Conservation (phyloP, 1,140 invertebrate species). For the Pygmarrhopalites habei region DNA sequence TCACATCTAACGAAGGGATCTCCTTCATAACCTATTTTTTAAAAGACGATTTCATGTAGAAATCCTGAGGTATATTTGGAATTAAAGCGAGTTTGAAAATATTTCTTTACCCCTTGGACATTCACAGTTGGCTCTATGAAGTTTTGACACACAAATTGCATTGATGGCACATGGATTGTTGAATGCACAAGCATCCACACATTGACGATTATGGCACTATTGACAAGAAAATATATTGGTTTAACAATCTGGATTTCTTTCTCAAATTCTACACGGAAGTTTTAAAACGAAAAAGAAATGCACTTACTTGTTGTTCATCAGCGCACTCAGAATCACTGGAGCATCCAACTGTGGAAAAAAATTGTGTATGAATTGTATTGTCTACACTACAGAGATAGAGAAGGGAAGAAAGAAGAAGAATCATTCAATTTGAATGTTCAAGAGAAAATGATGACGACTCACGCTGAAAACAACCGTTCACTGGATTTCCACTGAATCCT, state of each 20-base stretch:
- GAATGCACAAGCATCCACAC: constrained; percentile 42
- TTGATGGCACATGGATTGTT: constrained; percentile 60
- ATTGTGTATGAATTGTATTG: not conserved
- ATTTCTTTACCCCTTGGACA: constrained; percentile 25
- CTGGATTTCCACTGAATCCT: constrained; percentile 43
- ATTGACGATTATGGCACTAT: constrained; percentile 64
- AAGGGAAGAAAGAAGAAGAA: too few relatives aligned
- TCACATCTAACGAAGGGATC: constrained; percentile 50
- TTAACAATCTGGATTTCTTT: too few relatives aligned
- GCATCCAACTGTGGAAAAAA: constrained; percentile 41
- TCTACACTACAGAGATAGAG: not conserved
- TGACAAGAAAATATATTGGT: too few relatives aligned
- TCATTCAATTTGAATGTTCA: too few relatives aligned
- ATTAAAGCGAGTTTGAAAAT: not conserved
- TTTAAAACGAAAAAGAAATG: too few relatives aligned
- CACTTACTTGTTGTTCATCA: constrained; percentile 58
- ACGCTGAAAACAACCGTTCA: constrained; percentile 68
- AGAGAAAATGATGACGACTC: constrained; percentile 41
- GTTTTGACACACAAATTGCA: constrained; percentile 52
- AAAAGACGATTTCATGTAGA: not conserved
- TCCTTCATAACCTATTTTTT: constrained; percentile 40
- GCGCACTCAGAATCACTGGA: constrained; percentile 44
- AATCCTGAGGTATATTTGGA: not conserved
- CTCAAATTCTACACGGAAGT: too few relatives aligned
- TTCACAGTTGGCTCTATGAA: constrained; percentile 40